Evolutionary conservation across 2,797 vertebrate species (phyloP).

Genomic region (Acrossocheilus fasciatus): DNA sequence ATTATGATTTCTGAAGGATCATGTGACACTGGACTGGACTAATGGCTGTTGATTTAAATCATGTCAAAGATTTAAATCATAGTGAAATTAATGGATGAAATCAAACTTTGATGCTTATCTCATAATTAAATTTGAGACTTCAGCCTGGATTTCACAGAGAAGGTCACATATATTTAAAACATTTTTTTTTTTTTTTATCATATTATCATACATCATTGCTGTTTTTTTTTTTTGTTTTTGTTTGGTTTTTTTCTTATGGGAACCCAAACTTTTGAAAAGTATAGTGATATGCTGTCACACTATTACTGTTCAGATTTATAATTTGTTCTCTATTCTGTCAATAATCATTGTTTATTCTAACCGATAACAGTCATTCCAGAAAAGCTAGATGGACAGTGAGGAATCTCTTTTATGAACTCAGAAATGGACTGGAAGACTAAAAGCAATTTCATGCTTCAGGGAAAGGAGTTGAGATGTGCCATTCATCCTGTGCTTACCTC

Average conservation of each 20-base stretch:
- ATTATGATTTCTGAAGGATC: background rate
- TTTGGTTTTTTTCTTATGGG: too few species aligned
- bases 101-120: too few species aligned
- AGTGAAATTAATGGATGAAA: too few species aligned
- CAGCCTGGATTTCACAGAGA: too few species aligned
- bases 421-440: constrained; percentile 71
- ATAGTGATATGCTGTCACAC: background rate
- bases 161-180: too few species aligned
- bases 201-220: too few species aligned
- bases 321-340: background rate
- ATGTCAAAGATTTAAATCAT: too few species aligned
- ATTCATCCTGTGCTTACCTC: constrained; percentile 39
- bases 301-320: background rate
- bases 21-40: background rate
- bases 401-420: constrained; percentile 78
- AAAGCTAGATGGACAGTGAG: constrained; percentile 57
- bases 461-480: constrained; percentile 29
- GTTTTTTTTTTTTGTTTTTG: too few species aligned
- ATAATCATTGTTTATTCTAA: background rate
- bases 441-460: constrained; percentile 83
- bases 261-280: too few species aligned
- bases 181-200: too few species aligned
- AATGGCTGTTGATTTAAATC: too few species aligned
- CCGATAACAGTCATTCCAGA: background rate
- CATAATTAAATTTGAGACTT: too few species aligned